A percentile compares a stretch with the other conserved stretches of the same genome.
Conservation (phyloP, 1,140 invertebrate genomes). For the Diprion similis region DNA sequence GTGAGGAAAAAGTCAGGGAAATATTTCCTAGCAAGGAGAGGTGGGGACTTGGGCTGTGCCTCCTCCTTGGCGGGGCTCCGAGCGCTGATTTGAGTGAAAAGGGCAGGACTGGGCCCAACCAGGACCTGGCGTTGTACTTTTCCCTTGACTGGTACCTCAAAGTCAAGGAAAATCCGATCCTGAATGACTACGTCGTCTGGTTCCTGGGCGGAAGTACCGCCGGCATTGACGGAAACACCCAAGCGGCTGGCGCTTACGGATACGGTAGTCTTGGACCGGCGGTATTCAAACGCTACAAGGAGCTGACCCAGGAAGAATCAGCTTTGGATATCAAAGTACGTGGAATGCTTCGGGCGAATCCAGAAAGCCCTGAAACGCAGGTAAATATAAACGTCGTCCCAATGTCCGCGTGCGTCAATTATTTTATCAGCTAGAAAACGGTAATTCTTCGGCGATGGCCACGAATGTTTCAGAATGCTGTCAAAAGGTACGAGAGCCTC, state of each 20-base stretch:
- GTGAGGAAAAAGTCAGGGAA: slow-evolving; percentile 33
- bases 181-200: slow-evolving; percentile 45
- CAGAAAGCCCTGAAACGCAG: slow-evolving; percentile 17
- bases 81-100: slow-evolving; percentile 39
- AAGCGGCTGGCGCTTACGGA: slow-evolving; percentile 38
- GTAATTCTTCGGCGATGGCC: background rate
- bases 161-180: slow-evolving; percentile 39
- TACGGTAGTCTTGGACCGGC: slow-evolving; percentile 38
- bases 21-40: slow-evolving; percentile 43
- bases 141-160: slow-evolving; percentile 53
- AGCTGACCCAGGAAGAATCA: slow-evolving; percentile 20
- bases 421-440: background rate
- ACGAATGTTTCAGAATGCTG: background rate
- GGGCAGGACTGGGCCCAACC: slow-evolving; percentile 70
- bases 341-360: slow-evolving; percentile 28
- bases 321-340: slow-evolving; percentile 23
- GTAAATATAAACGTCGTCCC: slow-evolving; percentile 29
- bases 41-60: slow-evolving; percentile 42
- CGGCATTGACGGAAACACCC: slow-evolving; percentile 40
- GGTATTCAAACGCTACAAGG: slow-evolving; percentile 37
- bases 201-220: slow-evolving; percentile 38
- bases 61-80: slow-evolving; percentile 68
- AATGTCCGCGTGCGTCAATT: no score
- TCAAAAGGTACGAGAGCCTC: slow-evolving; percentile 18
- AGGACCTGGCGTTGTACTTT: slow-evolving; percentile 68